These are phyloP conservation scores for Galerucella pusilla DNA, from an alignment of 2,888 invertebrate species.

Conservation along the genomic window DNA sequence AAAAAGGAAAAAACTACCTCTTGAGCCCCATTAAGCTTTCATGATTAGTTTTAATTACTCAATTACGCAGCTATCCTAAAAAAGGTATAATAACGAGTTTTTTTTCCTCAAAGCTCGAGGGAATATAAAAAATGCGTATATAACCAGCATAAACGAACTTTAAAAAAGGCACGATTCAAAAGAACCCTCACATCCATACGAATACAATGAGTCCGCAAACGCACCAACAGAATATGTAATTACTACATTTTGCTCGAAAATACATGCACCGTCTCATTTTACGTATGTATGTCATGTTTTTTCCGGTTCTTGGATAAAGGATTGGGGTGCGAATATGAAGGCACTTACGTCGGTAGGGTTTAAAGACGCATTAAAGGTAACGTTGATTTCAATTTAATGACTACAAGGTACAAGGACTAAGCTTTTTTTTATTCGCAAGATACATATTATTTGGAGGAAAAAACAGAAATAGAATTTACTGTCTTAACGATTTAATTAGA, in stretches of 20 bases:
- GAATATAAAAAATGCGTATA: constrained; percentile 34
- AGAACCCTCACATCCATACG: constrained; percentile 36
- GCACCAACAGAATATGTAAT: constrained; percentile 41
- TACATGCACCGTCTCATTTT: constrained; percentile 38
- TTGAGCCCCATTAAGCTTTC: constrained; percentile 1
- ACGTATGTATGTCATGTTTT: constrained; percentile 47
- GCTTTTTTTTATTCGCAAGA: no score
- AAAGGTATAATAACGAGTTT: constrained; percentile 23
- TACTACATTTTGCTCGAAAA: constrained; percentile 40
- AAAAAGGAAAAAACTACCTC: neutral
- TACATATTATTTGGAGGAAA: no score
- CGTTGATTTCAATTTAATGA: neutral
- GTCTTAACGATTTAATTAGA: no score
- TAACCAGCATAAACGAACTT: constrained; percentile 29
- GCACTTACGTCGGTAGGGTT: constrained; percentile 2
- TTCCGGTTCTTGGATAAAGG: constrained; percentile 40
- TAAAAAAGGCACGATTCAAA: constrained; percentile 38
- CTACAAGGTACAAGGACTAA: neutral
- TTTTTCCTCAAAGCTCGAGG: constrained; percentile 22
- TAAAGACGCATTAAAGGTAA: constrained; percentile 16
- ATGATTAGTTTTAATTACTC: constrained; percentile 10
- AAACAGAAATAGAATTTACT: no score
- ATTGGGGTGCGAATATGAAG: constrained; percentile 37
- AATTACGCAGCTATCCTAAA: constrained; percentile 22
- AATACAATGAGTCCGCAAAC: constrained; percentile 36